phyloP scores from a whole-genome alignment of 2,888 invertebrate species.

The Nomada hirtipes region DNA sequence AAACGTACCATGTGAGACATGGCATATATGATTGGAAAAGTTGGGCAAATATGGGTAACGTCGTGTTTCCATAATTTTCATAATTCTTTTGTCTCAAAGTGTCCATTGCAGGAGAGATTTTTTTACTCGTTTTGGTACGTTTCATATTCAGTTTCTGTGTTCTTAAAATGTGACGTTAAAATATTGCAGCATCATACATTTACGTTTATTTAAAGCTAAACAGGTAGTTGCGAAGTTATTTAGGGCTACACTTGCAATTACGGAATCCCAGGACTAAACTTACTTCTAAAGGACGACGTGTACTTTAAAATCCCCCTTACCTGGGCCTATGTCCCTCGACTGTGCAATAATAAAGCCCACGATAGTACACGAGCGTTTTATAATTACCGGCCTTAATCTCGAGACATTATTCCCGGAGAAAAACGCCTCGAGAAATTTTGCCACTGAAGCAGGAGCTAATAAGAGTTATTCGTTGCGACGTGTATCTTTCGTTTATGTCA shows the following conservation, averaged over 20 bases:
- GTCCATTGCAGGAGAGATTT: no score
- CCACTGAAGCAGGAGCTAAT: background rate
- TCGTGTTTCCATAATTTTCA: no score
- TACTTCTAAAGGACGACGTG: constrained; percentile 15
- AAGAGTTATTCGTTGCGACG: constrained; percentile 1
- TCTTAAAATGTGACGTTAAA: background rate
- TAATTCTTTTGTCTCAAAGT: no score
- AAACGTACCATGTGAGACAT: no score
- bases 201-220: background rate
- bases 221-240: constrained; percentile 7
- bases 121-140: background rate
- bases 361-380: constrained; percentile 19
- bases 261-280: constrained; percentile 9
- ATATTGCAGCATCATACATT: background rate
- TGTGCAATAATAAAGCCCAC: constrained; percentile 16
- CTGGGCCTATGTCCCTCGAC: background rate
- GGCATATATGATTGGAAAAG: no score
- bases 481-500: constrained; percentile 8
- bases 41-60: no score
- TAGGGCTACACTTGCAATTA: background rate
- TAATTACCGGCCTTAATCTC: constrained; percentile 37
- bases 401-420: constrained; percentile 17
- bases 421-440: constrained; percentile 13
- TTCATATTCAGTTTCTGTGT: background rate
- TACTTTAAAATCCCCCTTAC: constrained; percentile 23